Conservation (phyloP, 2,888 invertebrate genomes). For the Eupeodes latifasciatus region DNA sequence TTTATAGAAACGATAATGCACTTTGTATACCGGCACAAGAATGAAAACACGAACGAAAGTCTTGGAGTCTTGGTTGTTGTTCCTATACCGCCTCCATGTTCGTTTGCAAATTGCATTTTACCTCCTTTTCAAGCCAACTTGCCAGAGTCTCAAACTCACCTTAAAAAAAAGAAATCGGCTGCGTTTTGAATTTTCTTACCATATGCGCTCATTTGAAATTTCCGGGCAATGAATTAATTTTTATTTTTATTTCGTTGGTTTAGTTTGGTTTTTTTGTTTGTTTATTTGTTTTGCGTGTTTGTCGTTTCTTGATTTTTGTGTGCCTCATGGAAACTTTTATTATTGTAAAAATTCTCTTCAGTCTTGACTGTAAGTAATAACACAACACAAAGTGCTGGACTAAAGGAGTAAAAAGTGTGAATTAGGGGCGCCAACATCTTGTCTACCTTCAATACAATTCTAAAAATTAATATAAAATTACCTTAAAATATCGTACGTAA, state of each 20-base stretch:
- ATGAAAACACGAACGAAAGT: constrained; percentile 50
- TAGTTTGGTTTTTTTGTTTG: neutral
- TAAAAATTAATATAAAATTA: no score
- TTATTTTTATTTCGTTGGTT: neutral
- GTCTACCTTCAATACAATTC: no score
- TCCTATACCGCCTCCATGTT: constrained; percentile 65
- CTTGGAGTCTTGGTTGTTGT: constrained; percentile 51
- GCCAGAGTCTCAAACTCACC: neutral
- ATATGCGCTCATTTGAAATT: constrained; percentile 59
- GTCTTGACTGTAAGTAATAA: constrained; percentile 7
- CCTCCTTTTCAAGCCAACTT: constrained; percentile 2
- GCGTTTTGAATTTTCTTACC: constrained; percentile 71
- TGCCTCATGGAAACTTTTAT: constrained; percentile 56
- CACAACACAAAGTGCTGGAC: neutral
- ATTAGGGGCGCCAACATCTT: no score
- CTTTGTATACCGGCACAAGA: neutral
- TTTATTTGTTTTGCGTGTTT: constrained; percentile 34
- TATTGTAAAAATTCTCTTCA: constrained; percentile 36
- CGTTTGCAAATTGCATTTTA: constrained; percentile 49
- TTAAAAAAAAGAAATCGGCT: constrained; percentile 54
- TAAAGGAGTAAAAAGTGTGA: neutral
- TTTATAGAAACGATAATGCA: neutral
- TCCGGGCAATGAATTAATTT: constrained; percentile 63
- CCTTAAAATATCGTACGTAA: no score
- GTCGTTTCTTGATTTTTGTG: constrained; percentile 10